Evolutionary conservation across 2,797 vertebrate genomes (phyloP), one percentile per base, ranked within the genome.

Genomic region (Danio albolineatus): DNA sequence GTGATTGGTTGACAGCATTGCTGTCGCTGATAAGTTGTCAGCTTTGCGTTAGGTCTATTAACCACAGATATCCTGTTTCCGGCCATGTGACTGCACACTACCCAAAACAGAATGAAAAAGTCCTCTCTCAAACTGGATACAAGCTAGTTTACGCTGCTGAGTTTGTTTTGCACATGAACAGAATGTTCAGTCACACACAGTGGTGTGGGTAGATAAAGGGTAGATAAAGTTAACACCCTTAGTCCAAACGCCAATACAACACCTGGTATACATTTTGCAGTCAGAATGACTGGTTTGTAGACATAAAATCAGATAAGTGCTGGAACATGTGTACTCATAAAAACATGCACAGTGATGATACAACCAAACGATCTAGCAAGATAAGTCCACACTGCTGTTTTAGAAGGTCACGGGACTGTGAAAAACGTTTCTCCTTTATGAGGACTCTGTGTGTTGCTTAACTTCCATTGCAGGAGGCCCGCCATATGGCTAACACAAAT

Each of bases 51-150:
- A 92, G 90, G 87, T 90, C 87, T 86, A 92, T 93, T 91, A 92
- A 94, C 92, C 93, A 88, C 92, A 93, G 78, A 90, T 91, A 92
- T 94, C 94, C 93, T 93, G 94, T 93, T 92, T 92, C 91, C 85
- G 86, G 86, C 88, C 91, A 80, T 82, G 90, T 93, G 89, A 91
- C 86, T 79, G 36, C 41, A 76, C 21, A 78, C 21, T n/a, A 62
- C 41, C 5, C 7, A 16, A 71, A 28, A 81, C 16, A 82, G 28
- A 76, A 62, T 43, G 61, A 61, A 12, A 49, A 10, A 57, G 5
- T 28, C 51, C 39, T 14, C 38, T 9, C 4, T 77, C 46, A 65
- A 69, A 73, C 59, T 14, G 53, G 69, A 54, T 66, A 78, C 28
- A 74, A 54, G 73, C 57, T 71, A 28, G 46, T 16, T 28, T 53